Evolutionary conservation across 1,140 invertebrate genomes (phyloP).

Genomic region (Lordiphosa collinella): DNA sequence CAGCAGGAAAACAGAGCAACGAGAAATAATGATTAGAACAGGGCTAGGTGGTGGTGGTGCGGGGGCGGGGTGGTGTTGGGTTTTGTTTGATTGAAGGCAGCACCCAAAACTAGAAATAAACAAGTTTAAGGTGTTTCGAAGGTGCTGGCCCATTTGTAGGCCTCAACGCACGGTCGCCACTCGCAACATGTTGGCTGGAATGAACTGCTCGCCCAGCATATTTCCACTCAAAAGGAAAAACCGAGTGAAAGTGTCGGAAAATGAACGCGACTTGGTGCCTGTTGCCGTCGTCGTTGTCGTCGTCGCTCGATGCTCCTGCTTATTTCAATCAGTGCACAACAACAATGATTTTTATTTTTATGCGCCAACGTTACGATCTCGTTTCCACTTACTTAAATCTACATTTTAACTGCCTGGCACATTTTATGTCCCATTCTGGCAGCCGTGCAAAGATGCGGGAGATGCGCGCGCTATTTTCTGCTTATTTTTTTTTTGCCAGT

Average conservation of each 20-base stretch:
- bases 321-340: constrained; percentile 79
- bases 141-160: constrained; percentile 23
- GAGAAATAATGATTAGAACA: constrained; percentile 53
- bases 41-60: background rate
- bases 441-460: constrained; percentile 43
- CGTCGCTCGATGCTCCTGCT: constrained; percentile 18
- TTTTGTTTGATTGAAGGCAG: background rate
- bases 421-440: constrained; percentile 79
- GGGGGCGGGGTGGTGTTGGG: background rate
- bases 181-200: constrained; percentile 57
- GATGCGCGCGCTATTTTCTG: constrained; percentile 60
- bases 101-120: constrained; percentile 30
- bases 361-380: constrained; percentile 79
- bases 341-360: constrained; percentile 80
- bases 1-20: constrained; percentile 33
- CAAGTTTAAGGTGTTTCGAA: constrained; percentile 67
- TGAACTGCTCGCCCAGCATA: constrained; percentile 10
- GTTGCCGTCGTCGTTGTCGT: constrained; percentile 27
- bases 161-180: constrained; percentile 1
- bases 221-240: constrained; percentile 61
- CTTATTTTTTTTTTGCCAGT: constrained; percentile 14
- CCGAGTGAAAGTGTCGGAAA: constrained; percentile 46
- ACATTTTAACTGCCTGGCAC: constrained; percentile 79
- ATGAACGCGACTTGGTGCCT: constrained; percentile 33
- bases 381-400: constrained; percentile 80